These are phyloP conservation scores for Drosophila conformis DNA, from an alignment of 2,888 invertebrate species.

Conservation along the genomic window DNA sequence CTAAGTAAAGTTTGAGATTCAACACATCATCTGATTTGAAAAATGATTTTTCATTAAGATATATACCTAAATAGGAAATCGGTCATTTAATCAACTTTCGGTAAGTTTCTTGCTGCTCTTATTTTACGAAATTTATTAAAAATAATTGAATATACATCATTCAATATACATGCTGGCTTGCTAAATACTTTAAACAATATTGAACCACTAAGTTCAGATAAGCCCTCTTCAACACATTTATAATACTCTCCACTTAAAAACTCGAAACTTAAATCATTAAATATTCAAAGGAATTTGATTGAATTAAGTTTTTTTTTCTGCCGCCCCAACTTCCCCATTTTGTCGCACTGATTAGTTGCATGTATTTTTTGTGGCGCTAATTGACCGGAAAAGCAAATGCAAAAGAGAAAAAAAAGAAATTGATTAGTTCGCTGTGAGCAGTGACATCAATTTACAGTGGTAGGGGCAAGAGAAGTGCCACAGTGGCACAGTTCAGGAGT, in stretches of 20 bases:
- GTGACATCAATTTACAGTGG: slow-evolving; percentile 23
- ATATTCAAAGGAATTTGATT: neutral
- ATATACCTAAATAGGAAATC: neutral
- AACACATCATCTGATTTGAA: neutral
- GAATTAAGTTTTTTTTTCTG: neutral
- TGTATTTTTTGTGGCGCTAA: slow-evolving; percentile 49
- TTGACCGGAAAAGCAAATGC: slow-evolving; percentile 59
- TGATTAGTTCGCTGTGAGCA: slow-evolving; percentile 39
- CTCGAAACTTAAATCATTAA: neutral
- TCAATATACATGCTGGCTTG: neutral
- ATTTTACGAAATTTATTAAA: neutral
- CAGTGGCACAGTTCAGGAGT: slow-evolving; percentile 15
- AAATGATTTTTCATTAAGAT: neutral
- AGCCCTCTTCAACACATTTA: neutral
- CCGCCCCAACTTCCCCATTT: slow-evolving; percentile 5
- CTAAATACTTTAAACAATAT: neutral
- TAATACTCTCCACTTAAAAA: neutral
- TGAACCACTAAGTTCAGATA: neutral
- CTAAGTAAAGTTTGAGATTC: neutral
- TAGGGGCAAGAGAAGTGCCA: slow-evolving; percentile 2
- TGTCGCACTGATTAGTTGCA: slow-evolving; percentile 40
- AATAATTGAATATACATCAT: neutral
- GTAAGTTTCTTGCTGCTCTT: neutral
- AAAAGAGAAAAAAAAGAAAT: slow-evolving; percentile 15
- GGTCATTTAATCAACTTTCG: neutral